Percentiles rank a stretch among this genome's conserved stretches.
These are phyloP conservation scores for Tetranychus truncatus DNA, from an alignment of 2,888 invertebrate species.

Conservation along the genomic window DNA sequence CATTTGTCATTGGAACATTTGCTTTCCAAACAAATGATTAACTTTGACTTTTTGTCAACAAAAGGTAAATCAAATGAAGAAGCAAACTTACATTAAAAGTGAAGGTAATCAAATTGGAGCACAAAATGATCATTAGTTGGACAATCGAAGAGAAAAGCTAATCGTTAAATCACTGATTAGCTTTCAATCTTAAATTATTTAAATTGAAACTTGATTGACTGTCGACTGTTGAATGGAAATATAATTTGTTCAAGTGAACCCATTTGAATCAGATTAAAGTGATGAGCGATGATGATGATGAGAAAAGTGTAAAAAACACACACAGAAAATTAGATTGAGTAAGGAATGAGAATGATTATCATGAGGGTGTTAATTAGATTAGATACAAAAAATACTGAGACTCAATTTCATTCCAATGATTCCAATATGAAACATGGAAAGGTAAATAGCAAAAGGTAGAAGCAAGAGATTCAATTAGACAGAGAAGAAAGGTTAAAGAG, in stretches of 20 bases:
- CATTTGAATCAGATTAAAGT: neutral
- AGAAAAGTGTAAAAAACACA: neutral
- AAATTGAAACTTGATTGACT: neutral
- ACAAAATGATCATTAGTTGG: neutral
- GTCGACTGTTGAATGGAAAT: neutral
- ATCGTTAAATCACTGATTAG: neutral
- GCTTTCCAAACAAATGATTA: no score
- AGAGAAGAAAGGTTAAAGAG: neutral
- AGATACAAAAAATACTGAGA: neutral
- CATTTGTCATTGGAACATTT: no score
- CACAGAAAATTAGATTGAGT: neutral
- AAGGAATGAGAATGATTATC: neutral
- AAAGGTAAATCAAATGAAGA: no score
- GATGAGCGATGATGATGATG: neutral
- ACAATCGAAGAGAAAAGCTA: neutral
- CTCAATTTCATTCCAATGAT: neutral
- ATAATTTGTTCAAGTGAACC: neutral
- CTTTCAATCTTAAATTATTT: neutral
- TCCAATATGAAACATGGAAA: neutral
- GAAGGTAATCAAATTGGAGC: no score
- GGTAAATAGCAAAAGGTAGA: neutral
- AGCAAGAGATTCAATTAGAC: neutral
- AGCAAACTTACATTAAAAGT: no score
- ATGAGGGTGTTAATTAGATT: constrained; percentile 1
- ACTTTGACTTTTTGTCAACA: no score